These are phyloP conservation scores for Oreochromis niloticus DNA, from an alignment of 2,113 vertebrate species.

Conservation along the genomic window DNA sequence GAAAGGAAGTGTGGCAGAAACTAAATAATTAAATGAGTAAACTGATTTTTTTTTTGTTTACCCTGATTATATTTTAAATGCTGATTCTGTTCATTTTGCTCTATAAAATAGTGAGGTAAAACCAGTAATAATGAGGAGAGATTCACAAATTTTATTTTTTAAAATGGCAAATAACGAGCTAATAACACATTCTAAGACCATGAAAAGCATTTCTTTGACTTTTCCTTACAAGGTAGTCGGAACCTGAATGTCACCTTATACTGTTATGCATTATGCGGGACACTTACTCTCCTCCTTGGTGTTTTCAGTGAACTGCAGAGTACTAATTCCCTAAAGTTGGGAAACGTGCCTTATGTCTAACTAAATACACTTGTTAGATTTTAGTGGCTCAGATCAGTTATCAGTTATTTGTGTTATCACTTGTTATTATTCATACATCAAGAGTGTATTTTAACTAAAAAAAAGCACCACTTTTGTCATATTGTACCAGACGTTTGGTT, in stretches of 20 bases:
- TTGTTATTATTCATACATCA: background rate
- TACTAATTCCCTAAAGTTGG: background rate
- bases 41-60: background rate
- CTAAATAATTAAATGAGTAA: background rate
- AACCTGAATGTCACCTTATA: background rate
- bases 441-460: background rate
- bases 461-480: background rate
- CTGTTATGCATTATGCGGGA: background rate
- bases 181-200: background rate
- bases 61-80: background rate
- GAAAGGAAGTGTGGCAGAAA: background rate
- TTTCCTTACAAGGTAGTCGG: background rate
- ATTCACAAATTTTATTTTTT: background rate
- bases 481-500: rapidly evolving
- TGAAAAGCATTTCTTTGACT: background rate
- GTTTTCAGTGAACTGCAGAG: background rate
- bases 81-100: background rate
- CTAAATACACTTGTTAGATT: background rate
- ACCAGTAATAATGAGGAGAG: background rate
- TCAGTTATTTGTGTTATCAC: background rate
- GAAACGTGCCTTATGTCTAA: background rate
- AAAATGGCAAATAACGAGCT: background rate
- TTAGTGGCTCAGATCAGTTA: background rate
- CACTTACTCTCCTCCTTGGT: constrained; percentile 24
- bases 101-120: background rate